Base-by-base conservation (phyloP, 2,797 vertebrate genomes). In the Spea hammondii region DNA sequence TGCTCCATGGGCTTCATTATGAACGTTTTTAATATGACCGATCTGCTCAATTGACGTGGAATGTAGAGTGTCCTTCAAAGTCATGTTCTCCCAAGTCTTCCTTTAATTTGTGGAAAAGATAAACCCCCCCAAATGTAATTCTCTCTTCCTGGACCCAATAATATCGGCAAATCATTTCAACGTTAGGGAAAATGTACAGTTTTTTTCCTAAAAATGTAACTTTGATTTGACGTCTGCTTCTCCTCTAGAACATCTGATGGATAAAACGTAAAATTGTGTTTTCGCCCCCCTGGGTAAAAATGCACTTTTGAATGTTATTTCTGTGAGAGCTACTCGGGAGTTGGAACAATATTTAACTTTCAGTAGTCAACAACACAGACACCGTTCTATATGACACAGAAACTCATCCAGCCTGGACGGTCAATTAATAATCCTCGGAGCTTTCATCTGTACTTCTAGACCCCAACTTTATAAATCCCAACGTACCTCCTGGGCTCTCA, bases 301-400 rank as follows among this genome's bases (percentile, higher is more conserved):
- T 74, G 62, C 65, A 64, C 64, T 54, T 55, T 75, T 17, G 14
- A 53, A 54, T 67, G 8, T 65, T 32, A 32, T 32, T 32, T 69
- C 32, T 51, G n/a, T 48, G 55, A 46, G 59, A 68, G 55, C 10
- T 60, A 65, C 66, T 76, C 74, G 47, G 45, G 74, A 32, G 66
- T 66, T 62, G 53, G 49, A 14, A 46, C 74, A 51, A 45, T 51
- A 65, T 6, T 62, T n/a, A 17, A 62, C n/a, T 12, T 17, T 62
- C 59, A 32, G 14, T 17, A 62, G 59, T 17, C 59, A 62, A 9
- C 59, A 17, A 32, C 32, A 3, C 32, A 32, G 32, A 32, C n/a
- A 17, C 14, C 32, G 4, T 10, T 17, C n/a, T 62, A 12, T 9
- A 6, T 6, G 59, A 62, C 59, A 62, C 4, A n/a, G 32, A 32